Evolutionary conservation across 2,888 invertebrate genomes (phyloP).

Genomic region (Drosophila meridionalis): DNA sequence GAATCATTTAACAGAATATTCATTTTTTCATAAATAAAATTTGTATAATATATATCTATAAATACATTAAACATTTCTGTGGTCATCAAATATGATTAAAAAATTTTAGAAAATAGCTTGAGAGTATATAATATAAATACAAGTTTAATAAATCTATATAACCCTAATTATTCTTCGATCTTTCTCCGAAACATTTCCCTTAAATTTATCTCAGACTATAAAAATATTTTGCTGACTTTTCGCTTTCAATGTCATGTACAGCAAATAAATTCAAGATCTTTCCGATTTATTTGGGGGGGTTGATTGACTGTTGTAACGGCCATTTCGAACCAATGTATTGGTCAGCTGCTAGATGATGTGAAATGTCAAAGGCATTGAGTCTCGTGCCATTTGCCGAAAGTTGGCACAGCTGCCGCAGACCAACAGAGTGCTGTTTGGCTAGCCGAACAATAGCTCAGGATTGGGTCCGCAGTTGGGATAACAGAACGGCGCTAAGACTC

Average conservation of each 20-base stretch:
- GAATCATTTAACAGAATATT: too few relatives aligned
- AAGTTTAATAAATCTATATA: too few relatives aligned
- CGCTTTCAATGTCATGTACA: background rate
- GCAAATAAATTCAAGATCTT: background rate
- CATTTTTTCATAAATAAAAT: too few relatives aligned
- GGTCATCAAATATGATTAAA: too few relatives aligned
- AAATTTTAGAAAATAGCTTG: too few relatives aligned
- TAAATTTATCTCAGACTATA: too few relatives aligned
- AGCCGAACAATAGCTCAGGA: slow-evolving; percentile 53
- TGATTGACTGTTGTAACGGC: slow-evolving; percentile 16
- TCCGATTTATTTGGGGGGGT: background rate
- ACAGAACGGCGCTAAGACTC: slow-evolving; percentile 60
- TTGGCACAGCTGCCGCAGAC: slow-evolving; percentile 71
- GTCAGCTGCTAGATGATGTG: slow-evolving; percentile 59
- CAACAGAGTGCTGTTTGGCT: slow-evolving; percentile 24
- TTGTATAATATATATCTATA: too few relatives aligned
- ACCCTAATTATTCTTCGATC: background rate
- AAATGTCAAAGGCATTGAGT: slow-evolving; percentile 42
- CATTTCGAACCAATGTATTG: slow-evolving; percentile 22
- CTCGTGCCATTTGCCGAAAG: slow-evolving; percentile 61
- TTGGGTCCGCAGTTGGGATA: slow-evolving; percentile 37
- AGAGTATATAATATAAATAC: too few relatives aligned
- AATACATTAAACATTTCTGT: too few relatives aligned
- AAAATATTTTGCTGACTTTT: background rate
- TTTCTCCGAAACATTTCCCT: background rate